A percentile compares a stretch with the other conserved stretches of the same genome.
Evolutionary conservation across 2,113 vertebrate genomes (phyloP).

Genomic region (Dipodomys ordii): DNA sequence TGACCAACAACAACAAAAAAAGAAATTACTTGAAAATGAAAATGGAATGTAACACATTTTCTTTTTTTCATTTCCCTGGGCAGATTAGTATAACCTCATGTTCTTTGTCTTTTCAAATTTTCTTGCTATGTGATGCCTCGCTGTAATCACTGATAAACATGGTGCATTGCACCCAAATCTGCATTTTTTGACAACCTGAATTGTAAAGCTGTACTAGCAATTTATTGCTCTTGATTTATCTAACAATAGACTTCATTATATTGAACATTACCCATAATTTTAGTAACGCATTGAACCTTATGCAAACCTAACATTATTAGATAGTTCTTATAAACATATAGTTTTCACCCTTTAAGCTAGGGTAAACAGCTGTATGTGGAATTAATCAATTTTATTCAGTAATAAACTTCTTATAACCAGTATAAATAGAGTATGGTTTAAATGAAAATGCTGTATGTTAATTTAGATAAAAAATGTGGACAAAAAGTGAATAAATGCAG

Average conservation of each 20-base stretch:
- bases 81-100: background rate
- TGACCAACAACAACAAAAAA: too few relatives aligned
- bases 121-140: background rate
- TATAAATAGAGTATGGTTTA: background rate
- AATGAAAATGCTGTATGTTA: background rate
- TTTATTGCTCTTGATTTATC: background rate
- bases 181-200: constrained; percentile 1
- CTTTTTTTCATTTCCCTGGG: background rate
- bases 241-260: background rate
- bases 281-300: background rate
- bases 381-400: constrained; percentile 22
- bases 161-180: background rate
- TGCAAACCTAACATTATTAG: background rate
- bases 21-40: background rate
- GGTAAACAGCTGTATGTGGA: background rate
- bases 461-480: background rate
- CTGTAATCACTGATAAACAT: background rate
- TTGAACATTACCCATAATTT: background rate
- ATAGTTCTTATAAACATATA: background rate
- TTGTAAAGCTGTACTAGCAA: background rate
- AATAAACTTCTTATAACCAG: constrained; percentile 17
- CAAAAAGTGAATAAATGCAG: too few relatives aligned
- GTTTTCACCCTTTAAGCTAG: background rate
- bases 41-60: background rate
- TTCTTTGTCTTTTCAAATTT: background rate